Conservation (phyloP, 53 echinoderm and acorn worm species). For the Paelopatides confundens region DNA sequence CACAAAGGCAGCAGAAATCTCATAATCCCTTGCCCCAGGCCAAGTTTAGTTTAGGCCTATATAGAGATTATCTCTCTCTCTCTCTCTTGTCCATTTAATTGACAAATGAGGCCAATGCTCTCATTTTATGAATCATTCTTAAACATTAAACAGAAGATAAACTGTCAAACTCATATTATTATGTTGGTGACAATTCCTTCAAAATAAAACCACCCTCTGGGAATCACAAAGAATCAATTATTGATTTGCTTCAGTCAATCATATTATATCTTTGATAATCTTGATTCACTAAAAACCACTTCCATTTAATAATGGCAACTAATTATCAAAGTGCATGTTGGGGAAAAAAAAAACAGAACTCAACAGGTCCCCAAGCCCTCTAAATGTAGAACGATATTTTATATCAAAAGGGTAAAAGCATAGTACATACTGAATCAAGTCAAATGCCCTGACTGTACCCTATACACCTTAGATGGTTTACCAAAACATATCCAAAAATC, state of each 20-base stretch:
- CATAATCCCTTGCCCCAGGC: slow-evolving; percentile 14
- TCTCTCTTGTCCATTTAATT: slow-evolving; percentile 13
- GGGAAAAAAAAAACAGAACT: no score
- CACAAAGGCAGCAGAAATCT: slow-evolving; percentile 18
- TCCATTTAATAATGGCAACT: no score
- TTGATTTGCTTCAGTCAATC: slow-evolving; percentile 17
- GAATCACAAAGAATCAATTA: slow-evolving; percentile 13
- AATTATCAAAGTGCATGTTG: no score
- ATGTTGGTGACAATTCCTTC: background rate
- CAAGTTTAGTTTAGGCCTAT: slow-evolving; percentile 17
- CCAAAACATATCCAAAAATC: no score
- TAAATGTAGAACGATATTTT: no score
- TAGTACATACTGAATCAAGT: no score
- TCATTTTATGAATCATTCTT: slow-evolving; percentile 19
- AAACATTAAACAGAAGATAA: background rate
- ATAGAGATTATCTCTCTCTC: background rate
- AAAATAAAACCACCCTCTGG: background rate
- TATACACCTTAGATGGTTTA: no score
- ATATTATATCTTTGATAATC: background rate
- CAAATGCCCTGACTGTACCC: no score
- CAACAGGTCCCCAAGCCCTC: no score
- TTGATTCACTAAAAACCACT: no score
- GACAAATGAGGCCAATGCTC: background rate
- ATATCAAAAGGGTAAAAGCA: no score
- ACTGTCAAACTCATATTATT: background rate